Evolutionary conservation across 2,888 invertebrate species (phyloP), one percentile per base, ranked within the genome.

Genomic region (Eupithecia subfuscata): DNA sequence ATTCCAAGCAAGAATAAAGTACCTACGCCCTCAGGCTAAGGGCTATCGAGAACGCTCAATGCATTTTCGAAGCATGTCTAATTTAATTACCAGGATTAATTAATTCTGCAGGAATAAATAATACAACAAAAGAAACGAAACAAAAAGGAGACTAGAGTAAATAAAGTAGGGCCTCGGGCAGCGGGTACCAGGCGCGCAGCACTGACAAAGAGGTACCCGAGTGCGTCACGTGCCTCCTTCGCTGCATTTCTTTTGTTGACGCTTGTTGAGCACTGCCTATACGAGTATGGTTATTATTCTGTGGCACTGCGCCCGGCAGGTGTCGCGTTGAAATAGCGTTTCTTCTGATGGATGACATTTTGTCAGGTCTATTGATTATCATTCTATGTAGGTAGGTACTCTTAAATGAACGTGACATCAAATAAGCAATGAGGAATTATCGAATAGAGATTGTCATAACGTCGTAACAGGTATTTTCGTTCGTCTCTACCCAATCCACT

Each of bases 131-230:
- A 64, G 64, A 18, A 34, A 64, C 64, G 34, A 18, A 64, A 25
- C 56, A 67, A 48, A 76, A 45, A 78, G 78, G 77, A 52, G 67
- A 60, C 60, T 25, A 71, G 43, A 75, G 72, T 64, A 77, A 74
- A 67, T 69, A 72, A 75, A 75, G 68, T 74, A 67, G 12, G 76
- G 78, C 84, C 79, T 83, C 84, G 81, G 82, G 82, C 85, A 84
- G 84, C 63, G 85, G 80, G 83, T 87, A 89, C 89, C 88, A 89
- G 88, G 88, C 81, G 82, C 79, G 74, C 87, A 90, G 87, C 82
- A 82, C 82, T 87, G 86, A 91, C 90, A 89, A 90, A 90, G 90
- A 74, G 88, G 87, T 79, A 76, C 60, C 81, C 83, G 83, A 85
- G 83, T 84, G 84, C 85, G 75, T 78, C 76, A 78, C 81, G 82